Base-by-base conservation (phyloP, 2,797 vertebrate species). In the Artibeus lituratus region DNA sequence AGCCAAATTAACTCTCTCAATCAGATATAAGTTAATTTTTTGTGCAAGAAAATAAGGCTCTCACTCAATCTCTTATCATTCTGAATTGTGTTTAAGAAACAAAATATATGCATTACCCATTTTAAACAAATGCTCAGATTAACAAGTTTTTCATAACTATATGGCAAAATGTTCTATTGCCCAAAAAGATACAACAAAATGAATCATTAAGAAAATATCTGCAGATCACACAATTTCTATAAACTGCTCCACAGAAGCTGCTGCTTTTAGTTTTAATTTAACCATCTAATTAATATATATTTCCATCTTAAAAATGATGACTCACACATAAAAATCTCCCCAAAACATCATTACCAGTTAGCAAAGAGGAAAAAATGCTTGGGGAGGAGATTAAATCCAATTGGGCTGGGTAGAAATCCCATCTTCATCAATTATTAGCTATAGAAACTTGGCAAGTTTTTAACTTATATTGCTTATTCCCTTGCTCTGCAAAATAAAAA, bases 191-290 rank as follows among this genome's bases (percentile, higher is more conserved):
- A 76, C 19, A 97, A 88, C n/a, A 87, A 95, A 96, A 96, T 59
- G 90, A 93, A 81, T 94, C 83, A 91, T 95, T 96, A 96, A 95
- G 62, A 93, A 97, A 97, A 87, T 86, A 96, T 92, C 69, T 86
- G 55, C 84, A 95, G 94, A 97, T 96, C 85, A 95, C 22, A 90
- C 32, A 91, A 69, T 87, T 94, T 90, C 85, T 94, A 95, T 67
- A 96, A 96, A 97, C 77, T 90, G 72, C 2, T 51, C 14, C 72
- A 76, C 37, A 69, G 86, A 97, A 91, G 6, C 67, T 96, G 80
- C 72, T 42, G 24, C 21, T 88, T 76, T 62, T 89, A 84, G 49
- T 87, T 92, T 89, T 96, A 97, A 97, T 92, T 59, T n/a, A 94
- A 90, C 72, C 62, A 87, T 93, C 91, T 96, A 93, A 96, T 96